Conservation (phyloP, 2,797 vertebrate genomes). For the Podargus strigoides region DNA sequence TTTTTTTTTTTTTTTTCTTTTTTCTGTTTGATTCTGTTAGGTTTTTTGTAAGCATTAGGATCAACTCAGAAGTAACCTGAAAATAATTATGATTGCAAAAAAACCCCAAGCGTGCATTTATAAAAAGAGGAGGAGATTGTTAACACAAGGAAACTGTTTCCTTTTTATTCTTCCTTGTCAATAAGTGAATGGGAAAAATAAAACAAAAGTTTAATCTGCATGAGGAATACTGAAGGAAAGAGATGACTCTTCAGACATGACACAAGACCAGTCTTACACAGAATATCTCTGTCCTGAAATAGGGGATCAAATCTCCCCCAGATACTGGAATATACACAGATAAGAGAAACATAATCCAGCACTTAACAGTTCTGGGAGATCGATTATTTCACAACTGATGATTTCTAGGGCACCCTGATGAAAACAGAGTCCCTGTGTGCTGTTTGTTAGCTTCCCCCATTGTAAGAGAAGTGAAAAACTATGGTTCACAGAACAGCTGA, state of each 20-base stretch:
- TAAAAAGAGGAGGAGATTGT: background rate
- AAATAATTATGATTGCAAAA: background rate
- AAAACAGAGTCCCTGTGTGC: background rate
- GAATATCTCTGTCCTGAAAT: background rate
- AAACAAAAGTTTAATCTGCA: background rate
- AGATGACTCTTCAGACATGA: background rate
- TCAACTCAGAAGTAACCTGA: background rate
- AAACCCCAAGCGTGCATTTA: fast-evolving
- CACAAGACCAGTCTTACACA: background rate
- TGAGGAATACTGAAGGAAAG: background rate
- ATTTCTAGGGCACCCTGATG: background rate
- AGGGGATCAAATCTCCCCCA: background rate
- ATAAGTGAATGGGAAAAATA: background rate
- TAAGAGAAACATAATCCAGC: background rate
- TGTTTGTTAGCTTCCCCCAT: background rate
- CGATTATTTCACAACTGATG: background rate
- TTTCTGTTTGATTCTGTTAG: background rate
- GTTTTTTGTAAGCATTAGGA: background rate
- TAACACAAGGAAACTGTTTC: background rate
- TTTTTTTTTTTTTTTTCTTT: background rate
- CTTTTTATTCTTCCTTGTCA: background rate
- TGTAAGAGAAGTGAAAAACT: background rate
- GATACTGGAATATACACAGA: background rate
- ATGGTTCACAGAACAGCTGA: background rate
- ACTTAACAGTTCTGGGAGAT: background rate